Conservation (phyloP, 2,113 vertebrate species). For the Kryptolebias marmoratus region DNA sequence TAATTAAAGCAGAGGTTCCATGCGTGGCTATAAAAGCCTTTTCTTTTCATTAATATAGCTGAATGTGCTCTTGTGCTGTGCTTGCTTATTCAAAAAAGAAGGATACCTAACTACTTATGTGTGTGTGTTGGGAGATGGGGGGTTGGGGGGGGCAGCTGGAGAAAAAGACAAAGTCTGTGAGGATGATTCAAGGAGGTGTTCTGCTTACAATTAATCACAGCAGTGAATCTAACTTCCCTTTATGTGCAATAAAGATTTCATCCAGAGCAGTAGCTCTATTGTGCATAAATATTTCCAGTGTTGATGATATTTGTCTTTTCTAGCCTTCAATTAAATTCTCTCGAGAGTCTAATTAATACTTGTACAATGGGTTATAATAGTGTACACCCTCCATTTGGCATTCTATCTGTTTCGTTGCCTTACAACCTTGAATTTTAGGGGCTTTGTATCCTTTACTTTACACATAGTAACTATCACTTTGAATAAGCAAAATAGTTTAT, state of each 20-base stretch:
- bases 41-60: slow-evolving; percentile 42
- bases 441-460: no score
- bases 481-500: no score
- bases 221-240: slow-evolving; percentile 43
- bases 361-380: no score
- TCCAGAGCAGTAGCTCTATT: slow-evolving; percentile 38
- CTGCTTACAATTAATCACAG: slow-evolving; percentile 56
- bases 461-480: no score
- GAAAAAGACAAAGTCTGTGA: slow-evolving; percentile 6
- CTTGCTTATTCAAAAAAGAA: slow-evolving; percentile 23
- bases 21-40: slow-evolving; percentile 48
- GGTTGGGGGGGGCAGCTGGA: neutral
- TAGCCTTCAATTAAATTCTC: slow-evolving; percentile 17
- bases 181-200: slow-evolving; percentile 44
- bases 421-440: no score
- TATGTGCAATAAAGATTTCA: slow-evolving; percentile 56
- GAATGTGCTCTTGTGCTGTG: slow-evolving; percentile 24
- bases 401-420: no score
- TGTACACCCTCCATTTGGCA: no score
- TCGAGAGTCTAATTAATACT: no score
- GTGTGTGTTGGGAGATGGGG: neutral
- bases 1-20: slow-evolving; percentile 54
- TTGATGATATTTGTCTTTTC: slow-evolving; percentile 38
- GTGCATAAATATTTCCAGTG: neutral
- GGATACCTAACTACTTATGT: neutral